Base-by-base conservation (phyloP, 2,797 vertebrate species). In the Enteromius afrohamiltoni region DNA sequence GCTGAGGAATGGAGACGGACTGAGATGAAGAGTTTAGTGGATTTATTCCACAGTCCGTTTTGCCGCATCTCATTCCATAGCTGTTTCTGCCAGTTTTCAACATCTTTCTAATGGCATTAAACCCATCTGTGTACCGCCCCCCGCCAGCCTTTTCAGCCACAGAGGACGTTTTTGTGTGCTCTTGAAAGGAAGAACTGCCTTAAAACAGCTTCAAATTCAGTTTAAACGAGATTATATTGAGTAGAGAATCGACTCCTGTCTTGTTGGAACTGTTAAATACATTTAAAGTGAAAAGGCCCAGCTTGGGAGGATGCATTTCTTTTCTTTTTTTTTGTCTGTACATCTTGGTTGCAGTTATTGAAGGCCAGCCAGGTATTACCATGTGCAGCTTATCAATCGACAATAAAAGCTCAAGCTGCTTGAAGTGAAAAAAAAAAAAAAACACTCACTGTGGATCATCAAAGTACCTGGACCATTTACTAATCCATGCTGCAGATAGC, bases 21-120 rank as follows among this genome's bases (percentile, higher is more conserved):
- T 1, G 65, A 83, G 84, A 84, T 80, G 49, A 87, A 83, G 86
- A 84, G 83, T 83, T 84, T 85, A 88, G 79, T 70, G 62, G 58
- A 76, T 70, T 82, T 6, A 83, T 69, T 83, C 73, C 49, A 55
- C 34, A 0, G 26, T 83, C 37, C 81, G 19, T 29, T 60, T 77
- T 31, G 7, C 16, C 14, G 42, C 58, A 82, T 82, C 31, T 55
- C 60, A 42, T 75, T 75, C 60, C 60, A 34, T 31, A 42, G 37
- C 49, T 45, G n/a, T 51, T 84, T 55, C 76, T 76, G 67, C 60
- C 37, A 51, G 64, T 9, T 74, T 86, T 78, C 34, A 37, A 42
- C 58, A 80, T 80, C 71, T 85, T 68, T 83, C 65, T 80, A 85
- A 64, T 74, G 13, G 53, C 40, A 67, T 77, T 31, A 60, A 8